A percentile compares a stretch with the other conserved stretches of the same genome.
Conservation (phyloP, 2,113 vertebrate genomes). For the Microtus richardsoni region DNA sequence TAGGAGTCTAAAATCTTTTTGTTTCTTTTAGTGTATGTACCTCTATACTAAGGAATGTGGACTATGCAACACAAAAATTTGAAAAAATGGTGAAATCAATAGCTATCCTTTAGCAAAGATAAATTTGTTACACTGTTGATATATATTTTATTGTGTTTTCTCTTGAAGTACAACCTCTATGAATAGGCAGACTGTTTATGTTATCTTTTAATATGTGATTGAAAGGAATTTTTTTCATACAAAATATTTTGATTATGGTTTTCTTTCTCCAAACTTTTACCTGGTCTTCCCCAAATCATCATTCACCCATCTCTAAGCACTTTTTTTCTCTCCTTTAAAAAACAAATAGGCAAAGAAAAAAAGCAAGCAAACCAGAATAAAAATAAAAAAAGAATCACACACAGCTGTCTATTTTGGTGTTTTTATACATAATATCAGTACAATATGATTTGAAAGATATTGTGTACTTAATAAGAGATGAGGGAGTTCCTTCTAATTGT, state of each 20-base stretch:
- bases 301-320: neutral
- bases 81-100: neutral
- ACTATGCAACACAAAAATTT: neutral
- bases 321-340: neutral
- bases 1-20: too few species aligned
- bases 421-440: neutral
- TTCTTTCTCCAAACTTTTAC: neutral
- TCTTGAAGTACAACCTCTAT: neutral
- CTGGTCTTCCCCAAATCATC: neutral
- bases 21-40: neutral
- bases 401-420: neutral
- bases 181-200: neutral
- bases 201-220: neutral
- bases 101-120: neutral
- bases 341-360: neutral
- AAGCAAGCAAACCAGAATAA: neutral
- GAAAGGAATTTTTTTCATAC: neutral
- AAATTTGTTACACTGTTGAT: neutral
- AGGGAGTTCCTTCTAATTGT: neutral
- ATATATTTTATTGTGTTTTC: neutral
- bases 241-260: neutral
- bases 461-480: neutral
- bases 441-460: neutral
- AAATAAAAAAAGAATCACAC: neutral
- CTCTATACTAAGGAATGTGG: neutral